Conservation (phyloP, 1,140 invertebrate genomes). For the Vanessa atalanta region DNA sequence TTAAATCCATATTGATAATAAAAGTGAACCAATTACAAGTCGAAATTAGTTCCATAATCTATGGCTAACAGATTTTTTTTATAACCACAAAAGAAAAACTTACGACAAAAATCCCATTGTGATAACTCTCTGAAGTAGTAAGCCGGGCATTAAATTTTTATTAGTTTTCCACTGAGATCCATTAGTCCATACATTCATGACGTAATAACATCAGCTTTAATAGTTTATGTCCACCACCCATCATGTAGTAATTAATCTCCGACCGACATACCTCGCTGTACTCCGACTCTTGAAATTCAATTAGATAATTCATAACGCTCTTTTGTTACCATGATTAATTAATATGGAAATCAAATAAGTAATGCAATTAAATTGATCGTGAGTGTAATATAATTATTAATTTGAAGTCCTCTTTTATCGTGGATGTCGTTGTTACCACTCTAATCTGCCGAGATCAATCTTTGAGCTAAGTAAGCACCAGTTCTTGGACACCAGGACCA, state of each 20-base stretch:
- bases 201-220: slow-evolving; percentile 15
- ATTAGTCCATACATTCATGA: slow-evolving; percentile 41
- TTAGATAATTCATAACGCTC: background rate
- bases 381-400: no score
- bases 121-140: slow-evolving; percentile 4
- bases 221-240: slow-evolving; percentile 26
- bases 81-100: background rate
- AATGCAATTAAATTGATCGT: no score
- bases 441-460: no score
- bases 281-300: background rate
- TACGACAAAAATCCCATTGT: slow-evolving; percentile 1
- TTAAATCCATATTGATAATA: no score
- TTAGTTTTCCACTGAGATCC: slow-evolving; percentile 51
- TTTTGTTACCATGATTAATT: background rate
- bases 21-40: no score
- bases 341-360: no score
- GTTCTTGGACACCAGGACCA: no score
- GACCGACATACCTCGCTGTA: background rate
- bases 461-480: no score
- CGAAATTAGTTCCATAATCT: no score
- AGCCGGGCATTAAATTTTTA: slow-evolving; percentile 53
- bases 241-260: slow-evolving; percentile 13
- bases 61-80: background rate
- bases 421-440: no score
- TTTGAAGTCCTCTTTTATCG: no score